phyloP scores from a whole-genome alignment of 2,888 invertebrate species.

The Brachyptera risi region DNA sequence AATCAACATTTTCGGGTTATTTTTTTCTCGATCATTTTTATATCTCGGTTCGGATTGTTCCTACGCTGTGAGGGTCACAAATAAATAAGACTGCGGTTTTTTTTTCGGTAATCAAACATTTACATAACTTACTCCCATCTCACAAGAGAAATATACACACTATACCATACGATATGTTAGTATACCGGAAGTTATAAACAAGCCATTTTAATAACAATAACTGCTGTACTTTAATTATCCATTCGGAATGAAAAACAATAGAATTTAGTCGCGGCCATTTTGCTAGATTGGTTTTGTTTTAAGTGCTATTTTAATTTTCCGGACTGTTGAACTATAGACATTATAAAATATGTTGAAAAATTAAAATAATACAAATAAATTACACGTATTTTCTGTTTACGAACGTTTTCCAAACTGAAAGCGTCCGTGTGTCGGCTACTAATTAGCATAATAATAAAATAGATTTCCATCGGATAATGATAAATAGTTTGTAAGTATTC shows the following conservation, averaged over 20 bases:
- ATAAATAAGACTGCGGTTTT: too few species aligned
- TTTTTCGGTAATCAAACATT: slow-evolving; percentile 25
- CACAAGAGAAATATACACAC: too few species aligned
- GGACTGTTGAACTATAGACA: slow-evolving; percentile 22
- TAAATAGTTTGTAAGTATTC: too few species aligned
- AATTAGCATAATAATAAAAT: too few species aligned
- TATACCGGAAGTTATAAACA: slow-evolving; percentile 30
- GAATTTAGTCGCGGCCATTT: slow-evolving; percentile 17
- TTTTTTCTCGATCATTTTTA: too few species aligned
- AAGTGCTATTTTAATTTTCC: slow-evolving; percentile 25
- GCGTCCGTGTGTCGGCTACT: too few species aligned
- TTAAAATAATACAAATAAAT: slow-evolving; percentile 21
- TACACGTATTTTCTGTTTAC: slow-evolving; percentile 11
- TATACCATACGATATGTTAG: slow-evolving; percentile 21
- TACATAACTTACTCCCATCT: slow-evolving; percentile 24
- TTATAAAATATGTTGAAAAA: slow-evolving; percentile 11
- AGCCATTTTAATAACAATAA: slow-evolving; percentile 29
- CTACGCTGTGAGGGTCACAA: too few species aligned
- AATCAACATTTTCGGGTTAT: too few species aligned
- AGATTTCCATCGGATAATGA: too few species aligned
- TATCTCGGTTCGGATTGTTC: too few species aligned
- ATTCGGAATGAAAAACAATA: slow-evolving; percentile 25
- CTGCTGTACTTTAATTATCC: slow-evolving; percentile 29
- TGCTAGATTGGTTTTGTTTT: slow-evolving; percentile 6
- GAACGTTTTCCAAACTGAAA: slow-evolving; percentile 2